Evolutionary conservation across 2,888 invertebrate species (phyloP), one percentile per base, ranked within the genome.

Genomic region (Epinotia ramella): DNA sequence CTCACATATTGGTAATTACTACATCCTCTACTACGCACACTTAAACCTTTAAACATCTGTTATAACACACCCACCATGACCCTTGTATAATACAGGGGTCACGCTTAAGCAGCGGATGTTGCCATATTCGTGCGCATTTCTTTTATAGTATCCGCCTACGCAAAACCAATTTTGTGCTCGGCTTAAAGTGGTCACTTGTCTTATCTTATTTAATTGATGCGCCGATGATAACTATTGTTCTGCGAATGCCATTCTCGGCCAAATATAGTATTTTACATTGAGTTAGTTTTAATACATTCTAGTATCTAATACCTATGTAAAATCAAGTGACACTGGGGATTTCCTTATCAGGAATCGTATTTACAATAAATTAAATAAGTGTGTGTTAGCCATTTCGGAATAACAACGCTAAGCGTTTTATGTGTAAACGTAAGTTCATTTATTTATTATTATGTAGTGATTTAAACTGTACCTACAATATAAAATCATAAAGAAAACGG

Each of bases 71-170:
- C 13, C 18, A 11, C 40, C 18, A n/a, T 12, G 16, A 72, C 56
- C 60, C 62, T 20, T 46, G 18, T 28, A 44, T 67, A 13, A 63
- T 67, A 49, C 62, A 28, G 9, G 53, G 13, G 18, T 11, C 33
- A 46, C 40, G 53, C 67, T 33, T 68, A 60, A 63, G 59, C 78
- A 78, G 78, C 78, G 77, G 82, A 79, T 81, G 79, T 82, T 78
- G 78, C 78, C 80, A 80, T 80, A 84, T 87, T 85, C 80, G 84
- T 87, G 83, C 83, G 83, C 82, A 85, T 87, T 85, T 87, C 85
- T 84, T 87, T 86, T 88, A 83, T 83, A 83, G 84, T 84, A 79
- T 81, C 85, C 80, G 83, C 88, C 90, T 86, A 91, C 90, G 87
- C 86, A 83, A 82, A 84, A 84, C 83, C 78, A 83, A 81, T 83